A percentile compares a stretch with the other conserved stretches of the same genome.
Conservation (phyloP, 2,113 vertebrate species). For the Dermatemys mawii region DNA sequence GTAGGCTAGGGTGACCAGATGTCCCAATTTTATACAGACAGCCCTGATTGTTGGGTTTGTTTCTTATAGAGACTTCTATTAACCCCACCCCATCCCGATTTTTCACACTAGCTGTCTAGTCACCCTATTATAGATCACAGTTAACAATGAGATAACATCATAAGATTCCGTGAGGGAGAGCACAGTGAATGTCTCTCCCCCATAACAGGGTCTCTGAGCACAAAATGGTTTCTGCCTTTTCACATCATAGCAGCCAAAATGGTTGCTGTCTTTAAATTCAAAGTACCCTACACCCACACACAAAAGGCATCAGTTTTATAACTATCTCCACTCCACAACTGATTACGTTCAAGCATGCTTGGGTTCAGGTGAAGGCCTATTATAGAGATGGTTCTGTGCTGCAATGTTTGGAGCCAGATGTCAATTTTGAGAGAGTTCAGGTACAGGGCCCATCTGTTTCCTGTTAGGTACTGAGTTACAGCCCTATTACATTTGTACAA, state of each 20-base stretch:
- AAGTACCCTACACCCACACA: background rate
- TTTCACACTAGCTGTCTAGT: no score
- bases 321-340: background rate
- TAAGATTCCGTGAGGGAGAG: background rate
- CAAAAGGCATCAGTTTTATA: background rate
- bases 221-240: background rate
- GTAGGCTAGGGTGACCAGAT: no score
- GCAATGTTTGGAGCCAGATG: fast-evolving
- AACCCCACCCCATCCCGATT: no score
- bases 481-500: background rate
- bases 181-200: background rate
- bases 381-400: background rate
- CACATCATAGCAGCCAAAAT: background rate
- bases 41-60: no score
- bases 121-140: no score
- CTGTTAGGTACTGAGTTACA: background rate
- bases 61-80: no score
- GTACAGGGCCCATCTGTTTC: background rate
- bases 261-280: background rate
- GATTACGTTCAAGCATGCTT: fast-evolving
- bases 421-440: background rate
- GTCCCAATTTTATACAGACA: no score
- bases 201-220: background rate
- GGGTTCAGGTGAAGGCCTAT: background rate
- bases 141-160: background rate